These are phyloP conservation scores for Proisotoma minuta DNA, from an alignment of 2,888 invertebrate genomes.

Conservation along the genomic window DNA sequence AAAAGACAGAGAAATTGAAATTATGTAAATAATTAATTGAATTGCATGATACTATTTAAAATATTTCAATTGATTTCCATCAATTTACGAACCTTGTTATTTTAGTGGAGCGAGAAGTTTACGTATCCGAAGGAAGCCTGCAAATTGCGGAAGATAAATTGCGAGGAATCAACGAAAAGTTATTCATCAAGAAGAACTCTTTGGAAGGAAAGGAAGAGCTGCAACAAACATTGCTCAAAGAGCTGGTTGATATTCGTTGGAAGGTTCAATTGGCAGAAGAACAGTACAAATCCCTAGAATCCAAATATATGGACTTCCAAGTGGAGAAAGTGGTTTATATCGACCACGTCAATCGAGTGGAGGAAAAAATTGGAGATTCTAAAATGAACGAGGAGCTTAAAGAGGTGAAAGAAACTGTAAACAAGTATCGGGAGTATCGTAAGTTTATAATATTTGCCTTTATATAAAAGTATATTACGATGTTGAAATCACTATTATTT, in stretches of 20 bases:
- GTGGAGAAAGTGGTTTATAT: background rate
- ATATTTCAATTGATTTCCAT: background rate
- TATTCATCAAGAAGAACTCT: slow-evolving; percentile 5
- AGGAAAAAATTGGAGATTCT: background rate
- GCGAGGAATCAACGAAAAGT: slow-evolving; percentile 13
- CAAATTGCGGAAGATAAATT: slow-evolving; percentile 13
- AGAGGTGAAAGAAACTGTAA: background rate
- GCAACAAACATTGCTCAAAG: slow-evolving; percentile 6
- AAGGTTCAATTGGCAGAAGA: background rate
- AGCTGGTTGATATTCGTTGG: slow-evolving; percentile 7
- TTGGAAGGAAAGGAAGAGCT: slow-evolving; percentile 11
- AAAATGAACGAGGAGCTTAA: background rate
- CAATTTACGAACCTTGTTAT: background rate
- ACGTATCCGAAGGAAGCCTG: slow-evolving; percentile 2
- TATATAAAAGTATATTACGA: too few relatives aligned
- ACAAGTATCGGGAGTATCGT: slow-evolving; percentile 7
- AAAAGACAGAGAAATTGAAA: background rate
- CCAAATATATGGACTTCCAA: background rate
- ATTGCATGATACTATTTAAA: background rate
- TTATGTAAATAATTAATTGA: background rate
- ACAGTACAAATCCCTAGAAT: background rate
- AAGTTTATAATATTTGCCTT: background rate
- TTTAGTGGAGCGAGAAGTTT: slow-evolving; percentile 1
- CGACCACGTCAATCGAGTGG: slow-evolving; percentile 1
- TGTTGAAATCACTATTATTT: too few relatives aligned